Conservation (phyloP, 2,888 invertebrate species). For the Liposcelis brunnea region DNA sequence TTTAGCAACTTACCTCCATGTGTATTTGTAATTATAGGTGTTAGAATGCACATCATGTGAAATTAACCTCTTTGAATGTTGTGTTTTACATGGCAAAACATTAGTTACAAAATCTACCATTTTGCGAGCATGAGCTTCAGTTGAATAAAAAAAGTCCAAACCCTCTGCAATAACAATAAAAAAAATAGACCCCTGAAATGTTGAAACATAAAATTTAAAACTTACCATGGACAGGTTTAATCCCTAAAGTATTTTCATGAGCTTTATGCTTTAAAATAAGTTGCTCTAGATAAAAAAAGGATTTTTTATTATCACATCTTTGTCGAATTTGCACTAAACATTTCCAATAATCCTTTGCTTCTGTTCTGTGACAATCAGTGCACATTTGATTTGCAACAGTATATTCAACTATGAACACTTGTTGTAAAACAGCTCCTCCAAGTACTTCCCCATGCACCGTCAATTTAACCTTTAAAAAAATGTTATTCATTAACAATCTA, state of each 20-base stretch:
- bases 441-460: slow-evolving; percentile 91
- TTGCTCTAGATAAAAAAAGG: slow-evolving; percentile 94
- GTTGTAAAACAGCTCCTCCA: slow-evolving; percentile 79
- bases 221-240: slow-evolving; percentile 64
- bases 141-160: slow-evolving; percentile 84
- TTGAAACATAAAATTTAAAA: slow-evolving; percentile 13
- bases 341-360: slow-evolving; percentile 98
- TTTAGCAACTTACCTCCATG: slow-evolving; percentile 34
- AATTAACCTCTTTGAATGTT: slow-evolving; percentile 84
- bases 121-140: slow-evolving; percentile 80
- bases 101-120: slow-evolving; percentile 84
- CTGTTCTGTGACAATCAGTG: slow-evolving; percentile 87
- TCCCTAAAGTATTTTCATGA: slow-evolving; percentile 75
- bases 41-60: slow-evolving; percentile 97
- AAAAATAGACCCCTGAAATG: neutral
- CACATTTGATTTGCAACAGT: slow-evolving; percentile 88
- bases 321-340: slow-evolving; percentile 40
- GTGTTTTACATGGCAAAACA: slow-evolving; percentile 73
- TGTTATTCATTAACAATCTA: neutral
- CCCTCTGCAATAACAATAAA: slow-evolving; percentile 51
- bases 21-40: slow-evolving; percentile 89
- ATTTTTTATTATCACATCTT: slow-evolving; percentile 83
- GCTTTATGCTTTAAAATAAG: slow-evolving; percentile 89
- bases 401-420: slow-evolving; percentile 90
- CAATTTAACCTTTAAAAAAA: slow-evolving; percentile 47